These are phyloP conservation scores for Tyto alba DNA, from an alignment of 2,113 vertebrate species.

Conservation along the genomic window DNA sequence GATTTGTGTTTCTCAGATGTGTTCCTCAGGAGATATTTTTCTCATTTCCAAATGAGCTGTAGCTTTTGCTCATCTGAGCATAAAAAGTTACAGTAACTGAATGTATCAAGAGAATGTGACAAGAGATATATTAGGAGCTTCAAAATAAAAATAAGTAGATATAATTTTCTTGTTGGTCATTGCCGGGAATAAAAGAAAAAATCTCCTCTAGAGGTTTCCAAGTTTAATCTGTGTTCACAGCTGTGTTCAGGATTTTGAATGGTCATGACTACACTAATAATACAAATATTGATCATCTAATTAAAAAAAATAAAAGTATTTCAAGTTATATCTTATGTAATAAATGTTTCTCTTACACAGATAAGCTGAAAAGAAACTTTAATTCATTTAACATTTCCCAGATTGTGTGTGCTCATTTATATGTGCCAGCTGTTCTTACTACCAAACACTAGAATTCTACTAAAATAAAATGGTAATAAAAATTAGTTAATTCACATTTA, in stretches of 20 bases:
- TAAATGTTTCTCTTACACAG: neutral
- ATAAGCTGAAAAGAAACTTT: neutral
- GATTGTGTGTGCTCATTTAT: neutral
- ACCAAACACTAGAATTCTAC: neutral
- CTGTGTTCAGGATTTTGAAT: neutral
- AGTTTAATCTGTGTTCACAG: neutral
- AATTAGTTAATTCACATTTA: neutral
- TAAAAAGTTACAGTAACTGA: neutral
- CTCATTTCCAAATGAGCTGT: neutral
- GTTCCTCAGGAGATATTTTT: neutral
- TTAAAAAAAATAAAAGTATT: neutral
- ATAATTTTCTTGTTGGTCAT: neutral
- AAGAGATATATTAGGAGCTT: neutral
- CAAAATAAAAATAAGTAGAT: neutral
- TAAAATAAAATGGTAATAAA: neutral
- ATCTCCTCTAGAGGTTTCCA: neutral
- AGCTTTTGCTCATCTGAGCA: neutral
- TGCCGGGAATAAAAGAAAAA: neutral
- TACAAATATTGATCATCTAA: neutral
- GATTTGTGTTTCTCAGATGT: neutral
- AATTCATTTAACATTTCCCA: neutral
- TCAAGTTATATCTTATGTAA: no score
- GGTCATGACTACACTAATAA: neutral
- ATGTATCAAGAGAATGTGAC: neutral
- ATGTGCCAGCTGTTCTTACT: neutral